These are phyloP conservation scores for Rhea pennata DNA, from an alignment of 2,113 vertebrate genomes.

Conservation along the genomic window DNA sequence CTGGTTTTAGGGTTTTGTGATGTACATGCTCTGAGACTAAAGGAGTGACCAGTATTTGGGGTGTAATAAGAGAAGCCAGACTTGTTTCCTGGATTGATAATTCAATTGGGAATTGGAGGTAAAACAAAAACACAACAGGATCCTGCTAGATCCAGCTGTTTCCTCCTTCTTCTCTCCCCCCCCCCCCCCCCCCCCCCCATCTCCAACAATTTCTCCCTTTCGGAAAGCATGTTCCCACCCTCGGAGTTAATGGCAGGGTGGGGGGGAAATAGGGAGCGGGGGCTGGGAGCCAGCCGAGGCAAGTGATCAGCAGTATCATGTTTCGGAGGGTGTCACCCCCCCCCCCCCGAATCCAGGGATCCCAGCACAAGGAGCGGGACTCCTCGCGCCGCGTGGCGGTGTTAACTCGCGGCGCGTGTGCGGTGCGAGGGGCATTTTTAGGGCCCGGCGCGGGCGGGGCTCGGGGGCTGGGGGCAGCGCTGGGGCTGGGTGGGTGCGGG, in stretches of 20 bases:
- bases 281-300: not conserved
- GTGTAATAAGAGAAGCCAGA: not conserved
- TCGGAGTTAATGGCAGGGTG: not conserved
- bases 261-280: not conserved
- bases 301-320: not conserved
- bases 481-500: too few species aligned
- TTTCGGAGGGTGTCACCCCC: not conserved
- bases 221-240: not conserved
- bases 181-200: rapidly evolving
- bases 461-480: not conserved
- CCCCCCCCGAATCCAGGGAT: not conserved
- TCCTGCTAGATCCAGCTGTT: not conserved
- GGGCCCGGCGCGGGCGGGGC: conserved; percentile 13
- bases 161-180: not conserved
- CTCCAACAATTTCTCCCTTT: not conserved
- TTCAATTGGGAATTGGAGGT: not conserved
- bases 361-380: not conserved
- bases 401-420: not conserved
- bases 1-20: not conserved
- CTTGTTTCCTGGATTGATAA: not conserved
- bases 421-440: not conserved
- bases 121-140: not conserved
- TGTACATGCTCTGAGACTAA: not conserved
- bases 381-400: not conserved
- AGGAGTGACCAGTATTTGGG: not conserved